A percentile compares a stretch with the other conserved stretches of the same genome.
Conservation (phyloP, 2,797 vertebrate species). For the Mionectes olivaceus region DNA sequence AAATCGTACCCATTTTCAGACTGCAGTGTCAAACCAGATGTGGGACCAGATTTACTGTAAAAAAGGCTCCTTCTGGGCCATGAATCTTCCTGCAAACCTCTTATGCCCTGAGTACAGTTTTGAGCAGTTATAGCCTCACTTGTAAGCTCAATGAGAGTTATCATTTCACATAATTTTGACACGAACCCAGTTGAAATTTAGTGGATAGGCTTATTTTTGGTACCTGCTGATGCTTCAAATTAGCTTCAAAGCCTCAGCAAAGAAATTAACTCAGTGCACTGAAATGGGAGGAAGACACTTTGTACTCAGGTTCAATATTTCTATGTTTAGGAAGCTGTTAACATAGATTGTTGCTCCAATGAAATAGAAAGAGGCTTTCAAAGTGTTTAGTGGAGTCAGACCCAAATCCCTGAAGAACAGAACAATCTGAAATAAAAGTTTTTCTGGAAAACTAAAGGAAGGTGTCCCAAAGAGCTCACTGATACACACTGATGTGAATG, state of each 20-base stretch:
- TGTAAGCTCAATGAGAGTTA: neutral
- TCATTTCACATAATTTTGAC: neutral
- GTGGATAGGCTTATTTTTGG: neutral
- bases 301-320: neutral
- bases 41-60: neutral
- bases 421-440: neutral
- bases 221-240: neutral
- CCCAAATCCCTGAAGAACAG: neutral
- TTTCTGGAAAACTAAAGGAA: neutral
- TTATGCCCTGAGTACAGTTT: neutral
- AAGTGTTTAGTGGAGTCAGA: neutral
- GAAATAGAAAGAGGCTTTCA: neutral
- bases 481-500: neutral
- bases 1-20: neutral
- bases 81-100: neutral
- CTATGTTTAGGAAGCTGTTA: neutral
- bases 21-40: neutral
- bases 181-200: neutral
- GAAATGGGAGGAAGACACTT: neutral
- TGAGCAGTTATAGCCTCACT: neutral
- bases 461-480: neutral
- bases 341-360: neutral
- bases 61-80: neutral
- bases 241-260: neutral
- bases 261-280: neutral